Evolutionary conservation across 2,888 invertebrate genomes (phyloP), one percentile per base, ranked within the genome.

Genomic region (Cryptops parisi): DNA sequence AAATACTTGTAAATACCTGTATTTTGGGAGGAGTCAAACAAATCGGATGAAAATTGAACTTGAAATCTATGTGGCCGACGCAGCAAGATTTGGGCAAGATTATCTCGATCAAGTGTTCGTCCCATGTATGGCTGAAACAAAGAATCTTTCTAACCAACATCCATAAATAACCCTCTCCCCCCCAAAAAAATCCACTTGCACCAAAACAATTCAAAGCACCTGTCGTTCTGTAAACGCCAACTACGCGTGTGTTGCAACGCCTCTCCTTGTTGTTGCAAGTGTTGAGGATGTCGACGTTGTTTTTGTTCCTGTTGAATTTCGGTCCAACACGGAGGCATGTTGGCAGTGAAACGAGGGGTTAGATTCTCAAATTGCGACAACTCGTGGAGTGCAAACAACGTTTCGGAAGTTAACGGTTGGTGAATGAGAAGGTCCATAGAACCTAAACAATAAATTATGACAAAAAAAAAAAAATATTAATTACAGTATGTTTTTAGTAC

Each of bases 261-360:
- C 61, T 79, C 78, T 21, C 75, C 75, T 41, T 74, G 74, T 54
- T 76, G 76, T 64, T 80, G 80, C 52, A 82, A 69, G 65, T 81
- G 80, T 64, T 88, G 89, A 1, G 90, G 87, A 67, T 90, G 86
- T 38, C 87, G 79, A 19, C 91, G 74, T 62, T 90, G 88, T 54
- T 89, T 79, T 65, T 90, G 89, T 3, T 89, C 88, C 58, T 90
- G 90, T 61, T 90, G 87, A 62, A 91, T 77, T 61, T 91, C 90
- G 59, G 82, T 84, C 93, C 93, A 93, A 68, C 90, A 91, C 2
- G 88, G 82, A 0, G 91, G 89, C 2, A 90, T 88, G 17, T 88
- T 89, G 0, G 89, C 88, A 51, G 84, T 81, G 67, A 87, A 91
- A 0, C 78, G 72, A 1, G 78, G 77, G 60, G 76, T 76, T 54